Base-by-base conservation (phyloP, 2,113 vertebrate genomes). In the Copsychus sechellarum region DNA sequence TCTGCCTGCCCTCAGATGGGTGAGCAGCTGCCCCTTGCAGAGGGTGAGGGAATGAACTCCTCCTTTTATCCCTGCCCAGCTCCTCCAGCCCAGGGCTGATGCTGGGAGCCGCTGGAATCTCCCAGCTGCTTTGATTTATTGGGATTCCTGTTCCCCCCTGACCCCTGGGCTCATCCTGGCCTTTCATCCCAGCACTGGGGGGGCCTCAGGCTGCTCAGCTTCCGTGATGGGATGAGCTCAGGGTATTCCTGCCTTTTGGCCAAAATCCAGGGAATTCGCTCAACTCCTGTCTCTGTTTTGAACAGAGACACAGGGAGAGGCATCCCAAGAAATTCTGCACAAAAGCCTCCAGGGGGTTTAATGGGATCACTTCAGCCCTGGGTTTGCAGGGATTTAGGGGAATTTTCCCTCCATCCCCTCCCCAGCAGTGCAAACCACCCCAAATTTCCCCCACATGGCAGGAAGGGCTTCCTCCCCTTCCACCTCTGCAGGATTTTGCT, bases 61-160 rank as follows among this genome's bases (percentile, higher is more conserved):
- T 74, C 73, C 65, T 88, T 90, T 50, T 42, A 42, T 43, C 74
- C 69, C 74, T 2, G 71, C 26, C 48, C 80, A 17, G 8, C 61
- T 60, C 71, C 11, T 0, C 62, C 73, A 17, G 73, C 85, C 80
- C 58, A 3, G 36, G 64, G 65, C 48, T 36, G 74, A 16, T 0
- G 1, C 81, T 50, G 85, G 74, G 72, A 93, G 90, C 90, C 72
- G 8, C 83, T 64, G 88, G 74, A 80, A 57, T 80, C 82, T 80
- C 94, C 91, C 94, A 56, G 93, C 66, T 93, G 93, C 19, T 90
- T 86, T 86, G 91, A 93, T 95, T 95, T 95, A 95, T 95, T 92
- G 61, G 91, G 88, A 92, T 93, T 93, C 84, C 9, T 31, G 57
- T 65, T 90, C 93, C 66, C 62, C 45, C 82, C 36, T 90, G 94